Conservation (phyloP, 2,113 vertebrate genomes). For the Chlorocebus sabaeus region DNA sequence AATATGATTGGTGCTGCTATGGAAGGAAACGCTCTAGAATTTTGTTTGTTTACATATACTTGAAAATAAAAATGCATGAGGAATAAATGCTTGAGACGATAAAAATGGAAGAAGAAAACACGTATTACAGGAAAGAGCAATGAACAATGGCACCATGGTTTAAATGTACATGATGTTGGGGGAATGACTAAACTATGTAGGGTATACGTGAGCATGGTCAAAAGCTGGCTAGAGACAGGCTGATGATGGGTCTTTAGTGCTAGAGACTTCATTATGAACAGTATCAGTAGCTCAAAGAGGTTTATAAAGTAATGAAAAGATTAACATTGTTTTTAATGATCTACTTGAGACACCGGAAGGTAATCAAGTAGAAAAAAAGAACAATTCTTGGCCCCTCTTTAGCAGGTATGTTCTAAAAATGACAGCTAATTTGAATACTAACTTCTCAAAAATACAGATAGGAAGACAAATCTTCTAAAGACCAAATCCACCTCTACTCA, state of each 20-base stretch:
- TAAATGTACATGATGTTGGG: background rate
- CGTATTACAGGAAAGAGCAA: background rate
- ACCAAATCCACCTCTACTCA: background rate
- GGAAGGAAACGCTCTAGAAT: background rate
- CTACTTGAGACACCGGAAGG: background rate
- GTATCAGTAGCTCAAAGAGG: background rate
- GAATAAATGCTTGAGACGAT: background rate
- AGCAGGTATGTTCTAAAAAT: background rate
- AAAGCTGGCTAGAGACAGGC: background rate
- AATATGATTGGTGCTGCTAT: background rate
- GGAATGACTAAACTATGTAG: background rate
- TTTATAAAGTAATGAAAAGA: background rate
- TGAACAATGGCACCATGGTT: background rate
- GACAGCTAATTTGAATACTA: background rate
- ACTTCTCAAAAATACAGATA: background rate
- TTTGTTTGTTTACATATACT: conserved; percentile 16
- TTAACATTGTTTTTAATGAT: background rate
- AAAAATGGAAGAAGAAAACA: background rate
- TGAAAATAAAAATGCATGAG: background rate
- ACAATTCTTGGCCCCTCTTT: background rate
- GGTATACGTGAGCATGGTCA: background rate
- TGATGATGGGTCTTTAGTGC: background rate
- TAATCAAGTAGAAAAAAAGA: background rate
- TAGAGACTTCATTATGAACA: background rate
- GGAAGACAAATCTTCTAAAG: background rate